Conservation (phyloP, 2,888 invertebrate species). For the Xanthostigma xanthostigma region DNA sequence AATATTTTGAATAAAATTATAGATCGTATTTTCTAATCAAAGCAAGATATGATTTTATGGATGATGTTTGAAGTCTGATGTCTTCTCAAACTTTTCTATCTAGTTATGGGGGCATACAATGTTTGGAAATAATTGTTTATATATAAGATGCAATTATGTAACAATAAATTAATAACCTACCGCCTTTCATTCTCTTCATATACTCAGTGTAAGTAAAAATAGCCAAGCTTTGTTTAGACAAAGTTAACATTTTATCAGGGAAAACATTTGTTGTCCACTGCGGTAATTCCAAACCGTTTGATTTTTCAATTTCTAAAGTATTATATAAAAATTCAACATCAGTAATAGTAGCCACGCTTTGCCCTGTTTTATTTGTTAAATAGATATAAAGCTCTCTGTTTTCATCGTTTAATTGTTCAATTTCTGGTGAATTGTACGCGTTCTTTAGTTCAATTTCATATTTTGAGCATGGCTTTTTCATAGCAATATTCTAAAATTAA, state of each 20-base stretch:
- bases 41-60: no score
- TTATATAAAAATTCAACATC: constrained; percentile 58
- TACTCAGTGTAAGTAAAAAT: constrained; percentile 52
- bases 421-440: constrained; percentile 33
- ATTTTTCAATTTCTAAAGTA: constrained; percentile 47
- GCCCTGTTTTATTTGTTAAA: constrained; percentile 40
- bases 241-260: constrained; percentile 46
- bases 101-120: no score
- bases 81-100: no score
- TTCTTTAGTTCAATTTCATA: constrained; percentile 35
- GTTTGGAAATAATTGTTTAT: background rate
- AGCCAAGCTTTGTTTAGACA: constrained; percentile 54
- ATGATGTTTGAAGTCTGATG: no score
- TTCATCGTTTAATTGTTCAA: constrained; percentile 33
- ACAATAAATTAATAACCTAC: constrained; percentile 25
- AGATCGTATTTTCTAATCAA: no score
- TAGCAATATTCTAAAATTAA: constrained; percentile 26
- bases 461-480: constrained; percentile 37
- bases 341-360: constrained; percentile 40
- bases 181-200: constrained; percentile 57
- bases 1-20: no score
- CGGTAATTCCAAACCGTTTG: constrained; percentile 54
- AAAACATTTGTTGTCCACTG: constrained; percentile 57
- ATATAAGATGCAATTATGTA: constrained; percentile 8
- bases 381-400: constrained; percentile 47